These are phyloP conservation scores for Poecilia picta DNA, from an alignment of 2,797 vertebrate genomes.

Conservation along the genomic window DNA sequence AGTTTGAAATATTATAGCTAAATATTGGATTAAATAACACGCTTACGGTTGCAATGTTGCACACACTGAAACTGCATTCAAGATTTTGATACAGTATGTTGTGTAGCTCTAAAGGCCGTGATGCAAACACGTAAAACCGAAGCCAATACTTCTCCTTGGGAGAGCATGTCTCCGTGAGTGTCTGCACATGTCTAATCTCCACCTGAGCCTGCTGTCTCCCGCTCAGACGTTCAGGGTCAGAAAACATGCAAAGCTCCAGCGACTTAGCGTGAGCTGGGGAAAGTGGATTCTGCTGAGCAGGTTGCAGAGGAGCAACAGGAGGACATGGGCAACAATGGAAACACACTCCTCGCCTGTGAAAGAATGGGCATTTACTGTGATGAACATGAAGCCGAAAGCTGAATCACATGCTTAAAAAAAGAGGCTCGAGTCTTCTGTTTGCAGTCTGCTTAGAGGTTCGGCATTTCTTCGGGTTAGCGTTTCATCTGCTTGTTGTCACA, in stretches of 20 bases:
- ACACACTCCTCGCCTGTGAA: background rate
- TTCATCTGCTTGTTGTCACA: slow-evolving; percentile 1
- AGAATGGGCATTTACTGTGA: background rate
- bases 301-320: slow-evolving; percentile 42
- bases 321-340: slow-evolving; percentile 26
- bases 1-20: background rate
- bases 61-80: background rate
- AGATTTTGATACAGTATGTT: background rate
- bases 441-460: background rate
- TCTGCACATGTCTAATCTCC: slow-evolving; percentile 68
- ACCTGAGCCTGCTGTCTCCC: slow-evolving; percentile 56
- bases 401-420: background rate
- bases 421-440: background rate
- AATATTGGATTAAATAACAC: background rate
- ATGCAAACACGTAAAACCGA: background rate
- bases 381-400: background rate
- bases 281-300: slow-evolving; percentile 72
- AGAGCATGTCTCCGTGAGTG: slow-evolving; percentile 17
- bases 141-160: slow-evolving; percentile 12
- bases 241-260: slow-evolving; percentile 72
- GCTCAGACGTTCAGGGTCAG: slow-evolving; percentile 61
- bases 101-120: background rate
- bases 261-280: slow-evolving; percentile 74
- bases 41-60: background rate
- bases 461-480: slow-evolving; percentile 13